These are phyloP conservation scores for Rhinogobio ventralis DNA, from an alignment of 2,797 vertebrate genomes.

Conservation along the genomic window DNA sequence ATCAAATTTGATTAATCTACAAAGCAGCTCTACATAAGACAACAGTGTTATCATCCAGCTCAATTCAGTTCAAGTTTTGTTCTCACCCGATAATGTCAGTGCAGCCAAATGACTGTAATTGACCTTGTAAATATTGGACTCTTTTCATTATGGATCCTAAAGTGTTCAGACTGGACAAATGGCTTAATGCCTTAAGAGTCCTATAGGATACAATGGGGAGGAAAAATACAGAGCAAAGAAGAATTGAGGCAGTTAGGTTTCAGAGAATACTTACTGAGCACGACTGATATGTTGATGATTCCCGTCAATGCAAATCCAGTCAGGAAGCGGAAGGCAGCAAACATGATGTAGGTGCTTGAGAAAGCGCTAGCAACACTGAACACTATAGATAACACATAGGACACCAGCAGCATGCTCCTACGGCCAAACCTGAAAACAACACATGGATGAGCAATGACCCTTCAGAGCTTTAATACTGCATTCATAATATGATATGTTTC, in stretches of 20 bases:
- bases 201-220: not conserved
- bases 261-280: constrained; percentile 70
- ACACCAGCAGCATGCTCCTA: constrained; percentile 69
- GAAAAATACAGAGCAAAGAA: not conserved
- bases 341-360: constrained; percentile 70
- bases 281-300: constrained; percentile 66
- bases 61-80: not conserved
- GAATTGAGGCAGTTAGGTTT: not conserved
- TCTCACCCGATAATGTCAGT: not conserved
- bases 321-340: constrained; percentile 72
- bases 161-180: not conserved
- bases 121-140: not conserved
- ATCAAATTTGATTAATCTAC: not conserved
- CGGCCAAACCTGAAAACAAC: constrained; percentile 72
- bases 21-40: not conserved
- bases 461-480: not conserved
- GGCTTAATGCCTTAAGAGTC: not conserved
- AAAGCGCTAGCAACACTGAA: constrained; percentile 70
- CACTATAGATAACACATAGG: constrained; percentile 64
- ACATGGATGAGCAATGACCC: constrained; percentile 12
- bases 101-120: not conserved
- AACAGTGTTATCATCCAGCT: not conserved
- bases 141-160: not conserved
- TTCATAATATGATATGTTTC: not conserved
- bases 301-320: constrained; percentile 74